Evolutionary conservation across 92 coral and sea anemone species (phyloP).

Genomic region (Zoanthus sansibaricus): DNA sequence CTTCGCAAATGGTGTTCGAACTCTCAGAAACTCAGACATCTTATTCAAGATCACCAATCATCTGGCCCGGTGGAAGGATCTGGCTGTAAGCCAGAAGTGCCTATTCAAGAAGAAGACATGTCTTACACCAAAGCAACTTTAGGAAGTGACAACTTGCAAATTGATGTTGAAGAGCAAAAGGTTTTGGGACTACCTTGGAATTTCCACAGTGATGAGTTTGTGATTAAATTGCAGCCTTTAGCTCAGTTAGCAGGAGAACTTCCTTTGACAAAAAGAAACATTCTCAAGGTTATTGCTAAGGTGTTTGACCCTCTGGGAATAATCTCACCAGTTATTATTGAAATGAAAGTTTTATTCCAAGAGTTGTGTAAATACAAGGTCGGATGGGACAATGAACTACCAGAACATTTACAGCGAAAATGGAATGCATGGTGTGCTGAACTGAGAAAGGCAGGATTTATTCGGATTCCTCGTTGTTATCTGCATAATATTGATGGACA

Average conservation of each 20-base stretch:
- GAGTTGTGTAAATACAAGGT: not conserved
- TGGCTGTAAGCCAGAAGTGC: constrained; percentile 13
- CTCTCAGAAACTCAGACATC: constrained; percentile 31
- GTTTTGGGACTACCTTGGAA: constrained; percentile 57
- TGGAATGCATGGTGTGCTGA: constrained; percentile 33
- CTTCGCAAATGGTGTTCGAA: constrained; percentile 55
- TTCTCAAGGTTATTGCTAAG: not conserved
- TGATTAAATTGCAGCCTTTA: constrained; percentile 45
- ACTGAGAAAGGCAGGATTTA: constrained; percentile 3
- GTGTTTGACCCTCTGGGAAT: constrained; percentile 15
- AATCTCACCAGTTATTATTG: constrained; percentile 17
- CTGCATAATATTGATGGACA: not conserved
- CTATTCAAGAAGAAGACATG: constrained; percentile 35
- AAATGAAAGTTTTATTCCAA: constrained; percentile 25
- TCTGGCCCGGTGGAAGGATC: constrained; percentile 9
- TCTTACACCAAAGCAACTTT: constrained; percentile 43
- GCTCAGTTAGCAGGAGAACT: constrained; percentile 53
- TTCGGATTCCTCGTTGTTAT: constrained; percentile 40
- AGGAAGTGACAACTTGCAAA: constrained; percentile 15
- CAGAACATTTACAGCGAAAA: not conserved
- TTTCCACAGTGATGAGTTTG: constrained; percentile 53
- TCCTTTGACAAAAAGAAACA: constrained; percentile 41
- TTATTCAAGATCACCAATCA: constrained; percentile 39
- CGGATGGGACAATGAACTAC: constrained; percentile 26
- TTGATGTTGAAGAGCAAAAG: constrained; percentile 32